Conservation (phyloP, 2,888 invertebrate genomes). For the Clepsis dumicolana region DNA sequence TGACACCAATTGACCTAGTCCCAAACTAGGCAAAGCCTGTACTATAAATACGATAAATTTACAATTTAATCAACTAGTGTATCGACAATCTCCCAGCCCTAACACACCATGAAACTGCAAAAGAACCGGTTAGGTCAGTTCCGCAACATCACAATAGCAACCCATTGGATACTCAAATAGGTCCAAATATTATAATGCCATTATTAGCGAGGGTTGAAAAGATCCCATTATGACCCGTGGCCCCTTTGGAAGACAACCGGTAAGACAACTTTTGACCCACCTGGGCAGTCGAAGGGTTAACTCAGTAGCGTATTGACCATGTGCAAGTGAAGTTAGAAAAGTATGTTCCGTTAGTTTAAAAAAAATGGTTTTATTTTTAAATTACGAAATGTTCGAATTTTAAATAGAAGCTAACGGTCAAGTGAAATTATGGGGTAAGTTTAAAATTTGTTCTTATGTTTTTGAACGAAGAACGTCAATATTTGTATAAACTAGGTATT, state of each 20-base stretch:
- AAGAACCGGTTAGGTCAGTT: constrained; percentile 85
- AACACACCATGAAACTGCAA: constrained; percentile 50
- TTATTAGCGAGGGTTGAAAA: constrained; percentile 65
- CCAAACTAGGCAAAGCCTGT: too few species aligned
- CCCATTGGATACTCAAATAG: constrained; percentile 85
- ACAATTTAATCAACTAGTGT: not conserved
- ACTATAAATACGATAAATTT: not conserved
- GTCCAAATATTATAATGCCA: constrained; percentile 84
- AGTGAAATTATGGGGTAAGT: constrained; percentile 14
- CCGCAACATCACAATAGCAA: constrained; percentile 77
- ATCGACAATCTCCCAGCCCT: constrained; percentile 15
- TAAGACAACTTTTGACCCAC: constrained; percentile 84
- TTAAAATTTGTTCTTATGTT: not conserved
- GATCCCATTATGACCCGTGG: constrained; percentile 77
- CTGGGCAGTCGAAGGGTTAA: constrained; percentile 69
- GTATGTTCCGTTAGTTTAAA: constrained; percentile 18
- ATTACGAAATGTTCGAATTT: not conserved
- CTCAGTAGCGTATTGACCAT: constrained; percentile 77
- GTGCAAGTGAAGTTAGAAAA: constrained; percentile 51
- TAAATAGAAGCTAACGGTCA: not conserved
- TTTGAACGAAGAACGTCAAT: too few species aligned
- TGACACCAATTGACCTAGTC: too few species aligned
- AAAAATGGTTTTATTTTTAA: not conserved
- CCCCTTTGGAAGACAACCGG: constrained; percentile 81
- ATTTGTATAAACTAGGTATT: not conserved